Evolutionary conservation across 1,140 invertebrate species (phyloP).

Genomic region (Nomia melanderi): DNA sequence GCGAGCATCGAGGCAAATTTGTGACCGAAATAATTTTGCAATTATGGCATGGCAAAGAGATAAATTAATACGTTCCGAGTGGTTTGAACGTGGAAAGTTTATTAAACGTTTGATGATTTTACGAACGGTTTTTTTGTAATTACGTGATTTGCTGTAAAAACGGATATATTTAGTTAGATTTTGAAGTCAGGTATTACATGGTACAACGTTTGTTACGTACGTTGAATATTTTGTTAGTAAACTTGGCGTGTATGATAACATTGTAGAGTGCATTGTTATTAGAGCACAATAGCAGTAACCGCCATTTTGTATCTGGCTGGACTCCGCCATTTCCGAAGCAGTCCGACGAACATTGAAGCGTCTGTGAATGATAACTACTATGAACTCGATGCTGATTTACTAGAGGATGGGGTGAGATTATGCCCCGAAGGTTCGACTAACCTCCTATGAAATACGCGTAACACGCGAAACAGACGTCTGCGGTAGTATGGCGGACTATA

Average conservation of each 20-base stretch:
- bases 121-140: no score
- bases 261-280: no score
- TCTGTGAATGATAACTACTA: slow-evolving; percentile 46
- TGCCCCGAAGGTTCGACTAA: slow-evolving; percentile 55
- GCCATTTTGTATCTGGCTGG: background rate
- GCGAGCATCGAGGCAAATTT: no score
- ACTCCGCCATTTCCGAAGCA: slow-evolving; percentile 8
- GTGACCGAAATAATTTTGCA: no score
- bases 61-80: no score
- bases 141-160: no score
- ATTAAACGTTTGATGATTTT: no score
- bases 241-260: background rate
- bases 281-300: background rate
- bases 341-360: slow-evolving; percentile 15
- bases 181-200: no score
- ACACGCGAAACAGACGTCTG: background rate
- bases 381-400: slow-evolving; percentile 56
- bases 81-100: no score
- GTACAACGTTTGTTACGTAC: background rate
- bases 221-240: background rate
- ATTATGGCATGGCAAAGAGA: no score
- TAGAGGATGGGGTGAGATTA: slow-evolving; percentile 62
- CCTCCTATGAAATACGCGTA: slow-evolving; percentile 7
- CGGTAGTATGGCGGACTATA: background rate
- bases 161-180: no score